Evolutionary conservation across 2,888 invertebrate species (phyloP), one percentile per base, ranked within the genome.

Genomic region (Drosophila pegasa): DNA sequence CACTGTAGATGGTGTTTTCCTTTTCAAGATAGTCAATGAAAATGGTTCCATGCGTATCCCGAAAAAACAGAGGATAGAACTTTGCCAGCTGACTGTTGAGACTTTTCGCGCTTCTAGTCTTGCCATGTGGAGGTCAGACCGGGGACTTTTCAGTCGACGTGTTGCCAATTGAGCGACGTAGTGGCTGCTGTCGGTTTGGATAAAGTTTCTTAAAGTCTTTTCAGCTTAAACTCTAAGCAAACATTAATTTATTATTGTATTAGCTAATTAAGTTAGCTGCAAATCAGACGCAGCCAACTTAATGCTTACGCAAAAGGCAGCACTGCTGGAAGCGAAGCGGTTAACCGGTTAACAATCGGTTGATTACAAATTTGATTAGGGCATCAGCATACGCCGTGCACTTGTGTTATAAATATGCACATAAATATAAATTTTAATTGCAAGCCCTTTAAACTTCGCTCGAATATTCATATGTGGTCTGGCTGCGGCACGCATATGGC

Each of bases 281-380:
- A 25, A 33, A 16, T 22, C 16, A 9, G n/a, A 2, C 31, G 54
- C 22, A 52, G 35, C 18, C 45, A 69, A 56, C 40, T 45, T 45
- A 38, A 51, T 40, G 37, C n/a, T 48, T 3, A 18, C 12, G 8
- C 12, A 12, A 50, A 10, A 9, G 4, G 41, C 37, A 1, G 37
- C 37, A 35, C 7, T n/a, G 8, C 8, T 22, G 7, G 20, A 22
- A 8, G 3, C 9, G 12, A 27, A 47, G 3, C 47, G 47, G 47
- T 47, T 43, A 45, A 45, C 43, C 25, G 43, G 22, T 43, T 25
- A 25, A 43, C 45, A 45, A 27, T 16, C 16, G 16, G 12, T 2
- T 16, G 6, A 16, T 27, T 27, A n/a, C 45, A 45, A 16, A 45
- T 27, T 16, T 27, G 45, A 27, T 45, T 45, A 16, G 16, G 10